Base-by-base conservation (phyloP, 2,888 invertebrate genomes). In the Parochlus steinenii region DNA sequence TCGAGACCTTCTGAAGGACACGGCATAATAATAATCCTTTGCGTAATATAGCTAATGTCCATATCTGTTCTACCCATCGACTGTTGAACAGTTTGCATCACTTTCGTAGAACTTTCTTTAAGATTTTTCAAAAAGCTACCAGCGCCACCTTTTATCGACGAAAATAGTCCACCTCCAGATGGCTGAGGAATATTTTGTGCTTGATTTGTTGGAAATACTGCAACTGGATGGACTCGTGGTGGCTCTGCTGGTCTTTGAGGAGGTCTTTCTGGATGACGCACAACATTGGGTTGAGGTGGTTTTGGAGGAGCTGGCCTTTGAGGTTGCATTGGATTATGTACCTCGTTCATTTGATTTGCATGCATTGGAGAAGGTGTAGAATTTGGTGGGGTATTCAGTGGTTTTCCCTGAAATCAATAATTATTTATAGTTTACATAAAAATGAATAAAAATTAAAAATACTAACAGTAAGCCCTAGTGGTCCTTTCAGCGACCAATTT, bases 11-110 rank as follows among this genome's bases (percentile, higher is more conserved):
- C 93, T 1, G 86, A 87, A 2, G 93, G 90, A 55, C 79, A 90
- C 5, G 93, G 90, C 87, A 95, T 92, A 12, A 92, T 86, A 48
- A 86, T 67, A 37, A 95, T 63, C 38, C 92, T 71, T 32, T 89
- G 85, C 7, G 93, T 93, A 43, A 95, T 73, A 56, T 90, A 90
- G 51, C 79, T 85, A 37, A 92, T 78, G 54, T 95, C 93, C 50
- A 93, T 61, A 57, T 92, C 92, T 32, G 75, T 76, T 46, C 83
- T 68, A 20, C 79, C 81, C 58, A 89, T 87, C 29, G 79, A 76
- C 71, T 87, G 86, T 55, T 89, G 89, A 43, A 95, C 86, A 23
- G 90, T 86, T 55, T 93, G 89, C 78, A 95, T 92, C 26, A 97
- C 90, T 65, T 92, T 93, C 23, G 79, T 80, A 14, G 93, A 90